phyloP scores from a whole-genome alignment of 2,797 vertebrate genomes.

The Pseudochirops corinnae region DNA sequence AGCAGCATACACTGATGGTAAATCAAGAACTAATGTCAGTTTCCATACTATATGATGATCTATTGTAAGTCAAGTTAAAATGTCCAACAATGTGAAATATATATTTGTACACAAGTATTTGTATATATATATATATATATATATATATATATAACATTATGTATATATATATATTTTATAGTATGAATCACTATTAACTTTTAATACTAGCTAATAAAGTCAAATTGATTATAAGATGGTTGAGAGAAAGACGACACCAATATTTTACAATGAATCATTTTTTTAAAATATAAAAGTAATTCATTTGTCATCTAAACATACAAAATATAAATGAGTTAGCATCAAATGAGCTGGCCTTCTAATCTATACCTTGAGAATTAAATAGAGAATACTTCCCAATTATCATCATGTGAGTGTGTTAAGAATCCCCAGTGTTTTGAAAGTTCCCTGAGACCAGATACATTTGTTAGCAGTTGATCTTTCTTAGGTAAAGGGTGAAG shows the following conservation, averaged over 20 bases:
- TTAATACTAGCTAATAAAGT: neutral
- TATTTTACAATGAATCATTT: constrained; percentile 10
- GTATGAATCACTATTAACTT: neutral
- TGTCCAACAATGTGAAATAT: neutral
- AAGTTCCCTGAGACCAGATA: constrained; percentile 48
- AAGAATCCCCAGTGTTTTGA: fast-evolving
- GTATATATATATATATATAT: neutral
- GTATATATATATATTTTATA: neutral
- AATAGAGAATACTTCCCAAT: constrained; percentile 42
- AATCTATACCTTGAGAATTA: constrained; percentile 40
- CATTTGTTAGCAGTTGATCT: neutral
- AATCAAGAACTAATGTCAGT: neutral
- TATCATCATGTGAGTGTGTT: constrained; percentile 49
- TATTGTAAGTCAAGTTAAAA: neutral
- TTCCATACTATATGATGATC: neutral
- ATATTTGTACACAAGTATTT: no score
- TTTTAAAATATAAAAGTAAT: constrained; percentile 35
- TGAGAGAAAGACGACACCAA: neutral
- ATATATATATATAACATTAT: neutral
- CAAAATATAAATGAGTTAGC: constrained; percentile 25
- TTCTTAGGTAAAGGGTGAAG: neutral
- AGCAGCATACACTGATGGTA: neutral
- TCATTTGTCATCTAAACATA: constrained; percentile 55
- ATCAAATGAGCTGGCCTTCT: constrained; percentile 66
- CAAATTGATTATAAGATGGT: neutral